Percentiles rank a stretch among this genome's conserved stretches.
Conservation (phyloP, 2,113 vertebrate genomes). For the Aegithalos caudatus region DNA sequence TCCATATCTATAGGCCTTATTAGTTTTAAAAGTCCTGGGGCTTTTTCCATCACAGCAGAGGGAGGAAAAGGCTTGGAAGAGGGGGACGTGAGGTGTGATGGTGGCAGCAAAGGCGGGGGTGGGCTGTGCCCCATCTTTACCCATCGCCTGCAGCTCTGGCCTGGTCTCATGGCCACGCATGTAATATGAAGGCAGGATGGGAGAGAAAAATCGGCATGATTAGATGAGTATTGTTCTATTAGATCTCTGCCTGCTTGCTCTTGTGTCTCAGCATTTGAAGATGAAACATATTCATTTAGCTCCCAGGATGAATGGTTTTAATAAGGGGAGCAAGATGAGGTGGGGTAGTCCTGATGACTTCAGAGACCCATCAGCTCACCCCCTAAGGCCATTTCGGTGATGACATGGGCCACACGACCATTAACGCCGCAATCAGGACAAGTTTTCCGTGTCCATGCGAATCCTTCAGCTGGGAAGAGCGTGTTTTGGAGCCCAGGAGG, state of each 20-base stretch:
- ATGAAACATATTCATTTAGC: conserved; percentile 85
- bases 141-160: not conserved
- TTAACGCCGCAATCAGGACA: conserved; percentile 62
- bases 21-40: conserved; percentile 4
- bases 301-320: conserved; percentile 91
- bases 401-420: conserved; percentile 64
- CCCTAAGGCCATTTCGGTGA: conserved; percentile 72
- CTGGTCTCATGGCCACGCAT: not conserved
- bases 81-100: not conserved
- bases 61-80: not conserved
- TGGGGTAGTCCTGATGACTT: conserved; percentile 80
- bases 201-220: conserved; percentile 62
- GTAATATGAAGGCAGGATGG: not conserved
- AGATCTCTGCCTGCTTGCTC: conserved; percentile 62
- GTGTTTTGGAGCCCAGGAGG: conserved; percentile 58
- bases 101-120: not conserved
- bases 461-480: conserved; percentile 60
- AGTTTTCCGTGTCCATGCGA: conserved; percentile 58
- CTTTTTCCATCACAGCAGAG: not conserved
- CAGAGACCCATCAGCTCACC: conserved; percentile 73
- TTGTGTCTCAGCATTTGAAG: conserved; percentile 72
- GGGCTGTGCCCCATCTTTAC: not conserved
- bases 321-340: conserved; percentile 83
- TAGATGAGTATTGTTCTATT: conserved; percentile 65
- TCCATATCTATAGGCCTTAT: not conserved